Evolutionary conservation across 2,888 invertebrate species (phyloP).

Genomic region (Metallyticus violacea): DNA sequence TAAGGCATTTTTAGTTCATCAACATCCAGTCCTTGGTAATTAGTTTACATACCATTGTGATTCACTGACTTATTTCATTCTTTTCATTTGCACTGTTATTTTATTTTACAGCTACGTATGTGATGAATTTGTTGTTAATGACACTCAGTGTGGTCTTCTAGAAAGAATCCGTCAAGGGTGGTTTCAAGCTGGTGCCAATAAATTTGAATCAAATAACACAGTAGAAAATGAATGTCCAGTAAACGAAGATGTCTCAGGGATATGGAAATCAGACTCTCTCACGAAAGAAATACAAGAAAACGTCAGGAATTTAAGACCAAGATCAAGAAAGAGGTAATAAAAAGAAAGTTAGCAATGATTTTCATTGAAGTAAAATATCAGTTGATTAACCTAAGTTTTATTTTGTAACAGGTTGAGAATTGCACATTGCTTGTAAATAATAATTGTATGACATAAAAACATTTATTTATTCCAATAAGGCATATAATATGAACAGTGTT

Average conservation of each 20-base stretch:
- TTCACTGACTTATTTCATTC: no score
- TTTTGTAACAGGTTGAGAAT: no score
- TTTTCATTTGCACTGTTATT: background rate
- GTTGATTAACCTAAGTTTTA: no score
- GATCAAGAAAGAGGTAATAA: conserved; percentile 55
- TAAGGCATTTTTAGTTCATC: no score
- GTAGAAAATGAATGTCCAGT: conserved; percentile 41
- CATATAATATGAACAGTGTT: no score
- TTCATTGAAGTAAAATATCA: no score
- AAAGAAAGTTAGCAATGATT: no score
- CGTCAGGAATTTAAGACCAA: conserved; percentile 56
- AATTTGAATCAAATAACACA: conserved; percentile 37
- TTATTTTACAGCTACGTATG: conserved; percentile 65
- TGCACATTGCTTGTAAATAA: no score
- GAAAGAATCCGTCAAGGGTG: conserved; percentile 53
- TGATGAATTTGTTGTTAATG: conserved; percentile 76
- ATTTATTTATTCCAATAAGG: no score
- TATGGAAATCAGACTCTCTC: conserved; percentile 30
- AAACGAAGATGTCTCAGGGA: conserved; percentile 24
- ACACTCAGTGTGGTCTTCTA: conserved; percentile 56
- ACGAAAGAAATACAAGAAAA: conserved; percentile 33
- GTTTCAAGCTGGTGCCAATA: background rate
- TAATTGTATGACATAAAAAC: no score
- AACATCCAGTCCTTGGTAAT: no score
- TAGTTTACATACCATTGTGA: no score